Evolutionary conservation across 2,888 invertebrate species (phyloP).

Genomic region (Acronicta aceris): DNA sequence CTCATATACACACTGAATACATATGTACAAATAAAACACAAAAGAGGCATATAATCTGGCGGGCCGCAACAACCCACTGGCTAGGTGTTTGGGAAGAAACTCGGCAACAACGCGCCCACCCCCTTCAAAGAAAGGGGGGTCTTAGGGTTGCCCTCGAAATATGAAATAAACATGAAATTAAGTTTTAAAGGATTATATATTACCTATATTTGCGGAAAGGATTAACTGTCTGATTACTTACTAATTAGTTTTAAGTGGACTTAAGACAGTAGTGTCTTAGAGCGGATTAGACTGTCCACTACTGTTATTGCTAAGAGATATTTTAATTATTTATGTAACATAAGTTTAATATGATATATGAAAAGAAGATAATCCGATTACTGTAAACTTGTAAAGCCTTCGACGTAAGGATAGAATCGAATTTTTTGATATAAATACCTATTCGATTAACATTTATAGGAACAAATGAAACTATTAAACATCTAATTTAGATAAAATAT

Average conservation of each 20-base stretch:
- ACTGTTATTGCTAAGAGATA: conserved; percentile 16
- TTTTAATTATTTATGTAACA: conserved; percentile 12
- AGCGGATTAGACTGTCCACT: conserved; percentile 2
- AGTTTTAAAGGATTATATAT: neutral
- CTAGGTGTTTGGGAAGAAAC: conserved; percentile 69
- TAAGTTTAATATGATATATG: neutral
- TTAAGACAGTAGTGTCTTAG: neutral
- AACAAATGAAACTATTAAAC: too few species aligned
- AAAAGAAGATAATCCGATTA: neutral
- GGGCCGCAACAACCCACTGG: conserved; percentile 60
- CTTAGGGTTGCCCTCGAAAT: conserved; percentile 44
- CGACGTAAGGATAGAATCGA: neutral
- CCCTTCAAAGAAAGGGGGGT: conserved; percentile 52
- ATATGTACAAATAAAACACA: conserved; percentile 60
- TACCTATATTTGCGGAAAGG: neutral
- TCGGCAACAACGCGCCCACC: conserved; percentile 62
- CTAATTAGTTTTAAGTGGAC: neutral
- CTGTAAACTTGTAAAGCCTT: neutral
- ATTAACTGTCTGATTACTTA: conserved; percentile 3
- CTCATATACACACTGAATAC: conserved; percentile 17
- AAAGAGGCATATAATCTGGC: conserved; percentile 66
- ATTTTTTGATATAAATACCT: too few species aligned
- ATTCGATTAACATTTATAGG: too few species aligned
- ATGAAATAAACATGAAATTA: conserved; percentile 4
- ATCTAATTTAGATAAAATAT: too few species aligned